Conservation (phyloP, 2,888 invertebrate species). For the Loripinus fragilis region DNA sequence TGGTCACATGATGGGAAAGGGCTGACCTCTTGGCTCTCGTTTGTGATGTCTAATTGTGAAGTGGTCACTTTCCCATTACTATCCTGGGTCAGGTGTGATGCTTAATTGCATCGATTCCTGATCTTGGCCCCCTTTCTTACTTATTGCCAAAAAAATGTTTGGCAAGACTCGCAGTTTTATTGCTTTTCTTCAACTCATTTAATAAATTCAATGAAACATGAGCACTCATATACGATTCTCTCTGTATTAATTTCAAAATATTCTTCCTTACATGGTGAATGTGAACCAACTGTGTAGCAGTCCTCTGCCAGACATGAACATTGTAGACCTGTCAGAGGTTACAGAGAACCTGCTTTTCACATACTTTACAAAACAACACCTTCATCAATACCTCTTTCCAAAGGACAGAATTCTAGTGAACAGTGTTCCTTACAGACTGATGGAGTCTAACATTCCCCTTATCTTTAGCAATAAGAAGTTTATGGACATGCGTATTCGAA, state of each 20-base stretch:
- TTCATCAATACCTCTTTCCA: not conserved
- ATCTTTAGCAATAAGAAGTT: not conserved
- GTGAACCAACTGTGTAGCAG: not conserved
- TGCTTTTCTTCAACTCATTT: no score
- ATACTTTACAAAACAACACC: not conserved
- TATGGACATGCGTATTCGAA: not conserved
- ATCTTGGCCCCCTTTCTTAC: no score
- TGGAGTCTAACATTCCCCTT: not conserved
- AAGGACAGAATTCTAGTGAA: not conserved
- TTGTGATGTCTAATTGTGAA: no score
- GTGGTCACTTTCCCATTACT: no score
- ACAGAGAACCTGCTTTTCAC: not conserved
- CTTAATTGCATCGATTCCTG: no score
- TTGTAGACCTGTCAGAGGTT: not conserved
- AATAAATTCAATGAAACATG: no score
- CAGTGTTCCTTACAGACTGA: not conserved
- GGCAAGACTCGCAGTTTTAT: no score
- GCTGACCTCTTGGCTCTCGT: no score
- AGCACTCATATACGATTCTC: no score
- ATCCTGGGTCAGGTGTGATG: no score
- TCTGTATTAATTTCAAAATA: not conserved
- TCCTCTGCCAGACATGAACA: not conserved
- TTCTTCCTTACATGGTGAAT: not conserved
- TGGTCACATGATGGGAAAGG: no score
- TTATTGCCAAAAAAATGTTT: no score